Base-by-base conservation (phyloP, 2,888 invertebrate genomes). In the Parnassius glacialis region DNA sequence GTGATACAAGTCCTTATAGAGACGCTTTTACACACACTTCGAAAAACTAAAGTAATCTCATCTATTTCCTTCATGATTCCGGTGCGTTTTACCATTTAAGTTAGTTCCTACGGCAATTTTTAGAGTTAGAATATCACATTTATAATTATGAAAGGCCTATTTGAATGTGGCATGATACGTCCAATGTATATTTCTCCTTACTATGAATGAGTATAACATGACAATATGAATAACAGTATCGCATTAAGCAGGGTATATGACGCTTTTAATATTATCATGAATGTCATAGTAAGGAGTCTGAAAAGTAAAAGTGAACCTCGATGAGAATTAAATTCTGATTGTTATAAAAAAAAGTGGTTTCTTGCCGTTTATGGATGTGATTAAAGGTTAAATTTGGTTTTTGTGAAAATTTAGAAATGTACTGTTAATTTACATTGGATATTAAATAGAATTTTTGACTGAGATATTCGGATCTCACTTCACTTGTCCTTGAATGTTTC, bases 41-140 rank as follows among this genome's bases (percentile, higher is more conserved):
- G 57, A 58, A 54, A 50, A 58, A 13, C 52, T 45, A 52, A 56
- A 54, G 57, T 48, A 63, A 63, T 59, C 63, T 63, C 63, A 63
- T 54, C 20, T 47, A 53, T 48, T 54, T 50, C 61, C 20, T 41
- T 16, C 45, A 61, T 57, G 62, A 67, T 70, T 70, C 70, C 66
- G 65, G 59, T 62, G 55, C 64, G 68, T 66, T 70, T 69, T 61
- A 63, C 70, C 74, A 71, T 69, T 34, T 78, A 74, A 76, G 71
- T 72, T 75, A 76, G 75, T 78, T 75, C 67, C 64, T 80, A 78
- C 71, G 74, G 68, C 69, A 66, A 65, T 69, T 67, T n/a, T 67
- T 59, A 64, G 67, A 62, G 41, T 62, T 48, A 64, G 66, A 63
- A 61, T n/a, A 55, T 58, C 50, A 13, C 44, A 16, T 66, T 61